Conservation (phyloP, 1,140 invertebrate genomes). For the Drosophila pruinosa region DNA sequence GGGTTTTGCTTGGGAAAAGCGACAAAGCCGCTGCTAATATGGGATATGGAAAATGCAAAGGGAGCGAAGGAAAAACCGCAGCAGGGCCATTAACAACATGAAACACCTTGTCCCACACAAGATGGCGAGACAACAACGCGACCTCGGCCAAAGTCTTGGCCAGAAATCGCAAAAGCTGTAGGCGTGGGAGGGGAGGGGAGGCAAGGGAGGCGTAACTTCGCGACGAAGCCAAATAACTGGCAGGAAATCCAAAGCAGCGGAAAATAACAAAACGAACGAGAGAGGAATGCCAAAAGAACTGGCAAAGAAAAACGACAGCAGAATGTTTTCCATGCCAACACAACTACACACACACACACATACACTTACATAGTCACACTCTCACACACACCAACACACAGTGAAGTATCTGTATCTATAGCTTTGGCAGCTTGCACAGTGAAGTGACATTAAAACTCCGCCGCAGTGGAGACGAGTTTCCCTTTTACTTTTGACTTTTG, state of each 20-base stretch:
- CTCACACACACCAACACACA: background rate
- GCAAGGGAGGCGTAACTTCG: background rate
- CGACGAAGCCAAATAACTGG: conserved; percentile 68
- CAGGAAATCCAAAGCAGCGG: conserved; percentile 41
- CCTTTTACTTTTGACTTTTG: conserved; percentile 63
- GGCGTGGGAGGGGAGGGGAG: background rate
- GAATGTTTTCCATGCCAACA: conserved; percentile 22
- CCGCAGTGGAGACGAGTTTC: conserved; percentile 55
- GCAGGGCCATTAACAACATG: conserved; percentile 54
- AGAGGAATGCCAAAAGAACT: conserved; percentile 38
- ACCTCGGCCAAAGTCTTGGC: conserved; percentile 66
- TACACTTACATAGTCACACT: conserved; percentile 12
- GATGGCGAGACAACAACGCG: conserved; percentile 27
- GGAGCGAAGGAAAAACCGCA: conserved; percentile 14
- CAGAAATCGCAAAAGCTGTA: background rate
- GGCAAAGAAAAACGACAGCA: conserved; percentile 53
- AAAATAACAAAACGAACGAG: conserved; percentile 51
- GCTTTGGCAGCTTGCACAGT: background rate
- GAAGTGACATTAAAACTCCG: conserved; percentile 47
- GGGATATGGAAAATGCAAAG: conserved; percentile 3
- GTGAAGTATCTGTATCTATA: conserved; percentile 20
- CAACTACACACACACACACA: conserved; percentile 2
- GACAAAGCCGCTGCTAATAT: conserved; percentile 45
- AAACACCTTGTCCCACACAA: conserved; percentile 64
- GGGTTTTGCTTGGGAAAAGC: conserved; percentile 12